Evolutionary conservation across 1,140 invertebrate species (phyloP), one percentile per base, ranked within the genome.

Genomic region (Polypedilum vanderplanki): DNA sequence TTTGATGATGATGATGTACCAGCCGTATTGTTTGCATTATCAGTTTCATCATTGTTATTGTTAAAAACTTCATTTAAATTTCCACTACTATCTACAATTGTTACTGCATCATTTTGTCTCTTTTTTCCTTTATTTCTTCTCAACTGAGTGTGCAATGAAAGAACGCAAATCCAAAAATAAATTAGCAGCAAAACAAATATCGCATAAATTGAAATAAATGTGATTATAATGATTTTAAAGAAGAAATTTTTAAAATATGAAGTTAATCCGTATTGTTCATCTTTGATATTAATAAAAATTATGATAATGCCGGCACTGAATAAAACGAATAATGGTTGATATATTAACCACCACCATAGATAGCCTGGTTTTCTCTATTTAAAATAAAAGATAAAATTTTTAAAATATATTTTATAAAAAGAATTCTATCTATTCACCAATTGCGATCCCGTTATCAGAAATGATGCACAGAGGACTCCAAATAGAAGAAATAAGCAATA

Each of bases 401-500:
- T 15, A 57, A n/a, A 12, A 57, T 57, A n/a, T n/a, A 57, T 57
- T n/a, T 1, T 57, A 4, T 12, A 15, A n/a, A n/a, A 57, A 1
- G 41, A 15, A 15, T 57, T 15, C 4, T 15, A 57, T 57, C 17
- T n/a, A 70, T 17, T 70, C 65, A 70, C 65, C n/a, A 70, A 18
- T 70, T 70, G 17, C 10, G 65, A 17, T 20, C 65, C 65, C 8
- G 65, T 70, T 70, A 70, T 70, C 65, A 70, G 20, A 70, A 70
- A 70, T 18, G 65, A 70, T 18, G 65, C 65, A 22, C 17, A 70
- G 7, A 70, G 18, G 17, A 70, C 20, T n/a, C 65, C 65, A 20
- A 70, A 22, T 70, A 70, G 18, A 18, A 70, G 65, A 70, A 70
- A 70, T 18, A 70, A 70, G 18, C 17, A 20, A 12, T 70, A 70